Evolutionary conservation across 2,113 vertebrate species (phyloP).

Genomic region (Oceanodroma tethys): DNA sequence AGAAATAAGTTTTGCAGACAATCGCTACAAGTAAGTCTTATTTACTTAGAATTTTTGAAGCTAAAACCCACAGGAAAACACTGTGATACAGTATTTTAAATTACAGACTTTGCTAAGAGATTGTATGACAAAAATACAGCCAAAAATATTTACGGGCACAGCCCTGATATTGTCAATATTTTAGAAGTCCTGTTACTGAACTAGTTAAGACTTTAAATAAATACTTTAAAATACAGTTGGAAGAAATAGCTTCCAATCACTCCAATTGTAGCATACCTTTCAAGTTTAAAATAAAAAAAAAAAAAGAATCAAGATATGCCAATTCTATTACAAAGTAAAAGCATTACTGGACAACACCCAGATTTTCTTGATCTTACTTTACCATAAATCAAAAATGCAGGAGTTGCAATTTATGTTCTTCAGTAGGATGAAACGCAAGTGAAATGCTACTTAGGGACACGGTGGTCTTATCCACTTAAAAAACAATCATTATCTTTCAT

Average conservation of each 20-base stretch:
- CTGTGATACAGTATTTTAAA: not conserved
- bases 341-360: not conserved
- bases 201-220: not conserved
- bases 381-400: not conserved
- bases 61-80: not conserved
- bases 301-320: not conserved
- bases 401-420: not conserved
- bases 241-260: not conserved
- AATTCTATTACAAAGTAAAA: conserved; percentile 15
- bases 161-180: not conserved
- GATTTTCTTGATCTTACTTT: not conserved
- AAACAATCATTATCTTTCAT: not conserved
- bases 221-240: not conserved
- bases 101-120: not conserved
- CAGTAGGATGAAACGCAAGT: not conserved
- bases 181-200: not conserved
- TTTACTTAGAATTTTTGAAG: not conserved
- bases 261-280: not conserved
- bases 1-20: not conserved
- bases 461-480: not conserved
- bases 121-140: not conserved
- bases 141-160: not conserved
- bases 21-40: not conserved
- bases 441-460: not conserved
- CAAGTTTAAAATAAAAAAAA: not conserved